Evolutionary conservation across 2,888 invertebrate genomes (phyloP).

Genomic region (Caenorhabditis sinica): DNA sequence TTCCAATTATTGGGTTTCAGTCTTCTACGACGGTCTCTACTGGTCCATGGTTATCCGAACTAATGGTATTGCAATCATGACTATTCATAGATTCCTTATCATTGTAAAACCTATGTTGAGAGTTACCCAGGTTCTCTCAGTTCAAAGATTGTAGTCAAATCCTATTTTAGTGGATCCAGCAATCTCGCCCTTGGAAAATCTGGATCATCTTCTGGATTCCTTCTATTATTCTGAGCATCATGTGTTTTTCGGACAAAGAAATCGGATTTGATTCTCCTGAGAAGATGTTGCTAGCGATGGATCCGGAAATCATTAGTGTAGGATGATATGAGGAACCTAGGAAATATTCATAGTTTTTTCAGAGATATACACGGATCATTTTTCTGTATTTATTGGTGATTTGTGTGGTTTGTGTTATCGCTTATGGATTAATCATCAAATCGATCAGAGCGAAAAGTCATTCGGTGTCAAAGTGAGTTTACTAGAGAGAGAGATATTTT

Average conservation of each 20-base stretch:
- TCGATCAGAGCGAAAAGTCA: slow-evolving; percentile 15
- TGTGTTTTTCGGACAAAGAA: slow-evolving; percentile 2
- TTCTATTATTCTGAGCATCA: background rate
- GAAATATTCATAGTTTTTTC: background rate
- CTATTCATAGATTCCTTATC: slow-evolving; percentile 17
- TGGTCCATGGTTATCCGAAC: slow-evolving; percentile 15
- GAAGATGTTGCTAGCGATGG: slow-evolving; percentile 7
- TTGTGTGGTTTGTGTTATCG: background rate
- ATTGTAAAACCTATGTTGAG: background rate
- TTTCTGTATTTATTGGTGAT: background rate
- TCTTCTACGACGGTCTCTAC: slow-evolving; percentile 16
- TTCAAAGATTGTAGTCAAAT: background rate
- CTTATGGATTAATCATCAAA: background rate
- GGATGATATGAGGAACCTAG: background rate
- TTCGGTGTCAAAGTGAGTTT: background rate
- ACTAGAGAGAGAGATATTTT: no score
- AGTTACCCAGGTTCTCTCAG: background rate
- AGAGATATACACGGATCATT: background rate
- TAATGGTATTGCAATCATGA: slow-evolving; percentile 28
- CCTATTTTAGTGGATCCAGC: slow-evolving; percentile 22
- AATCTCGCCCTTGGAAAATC: slow-evolving; percentile 14
- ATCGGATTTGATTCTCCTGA: slow-evolving; percentile 23
- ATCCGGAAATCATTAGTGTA: slow-evolving; percentile 7
- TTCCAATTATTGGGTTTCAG: background rate
- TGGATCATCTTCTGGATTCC: slow-evolving; percentile 12